Conservation (phyloP, 2,113 vertebrate species). For the Syngnathus typhle region DNA sequence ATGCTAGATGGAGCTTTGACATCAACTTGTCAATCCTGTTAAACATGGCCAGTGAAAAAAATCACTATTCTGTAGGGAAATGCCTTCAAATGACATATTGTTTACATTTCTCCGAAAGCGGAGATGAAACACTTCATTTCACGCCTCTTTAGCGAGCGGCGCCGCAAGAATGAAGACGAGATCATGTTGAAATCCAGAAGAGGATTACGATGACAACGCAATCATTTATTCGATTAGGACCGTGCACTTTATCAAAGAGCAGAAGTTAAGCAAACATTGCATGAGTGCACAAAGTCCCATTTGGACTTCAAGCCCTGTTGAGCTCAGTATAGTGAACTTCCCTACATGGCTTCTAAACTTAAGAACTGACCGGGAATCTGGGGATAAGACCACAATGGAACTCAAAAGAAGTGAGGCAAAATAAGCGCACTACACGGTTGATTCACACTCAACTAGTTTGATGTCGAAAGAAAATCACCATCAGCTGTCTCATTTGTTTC, state of each 20-base stretch:
- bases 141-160: conserved; percentile 6
- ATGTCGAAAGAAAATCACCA: too few species aligned
- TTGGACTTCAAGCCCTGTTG: neutral
- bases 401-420: neutral
- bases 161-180: neutral
- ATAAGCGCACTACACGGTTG: too few species aligned
- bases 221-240: conserved; percentile 6
- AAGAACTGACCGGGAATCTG: neutral
- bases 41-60: neutral
- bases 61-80: neutral
- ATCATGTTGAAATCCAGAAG: conserved; percentile 8
- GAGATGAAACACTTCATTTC: conserved; percentile 9
- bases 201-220: neutral
- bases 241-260: conserved; percentile 5
- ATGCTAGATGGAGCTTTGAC: conserved; percentile 9
- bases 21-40: neutral
- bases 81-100: conserved; percentile 6
- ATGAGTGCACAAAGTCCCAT: neutral
- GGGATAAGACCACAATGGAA: neutral
- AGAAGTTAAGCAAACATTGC: conserved; percentile 39
- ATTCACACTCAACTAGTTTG: too few species aligned
- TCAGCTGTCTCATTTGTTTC: too few species aligned
- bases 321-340: neutral
- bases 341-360: neutral
- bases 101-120: conserved; percentile 12